Percentiles rank a stretch among this genome's conserved stretches.
Evolutionary conservation across 2,113 vertebrate genomes (phyloP).

Genomic region (Mustela lutreola): DNA sequence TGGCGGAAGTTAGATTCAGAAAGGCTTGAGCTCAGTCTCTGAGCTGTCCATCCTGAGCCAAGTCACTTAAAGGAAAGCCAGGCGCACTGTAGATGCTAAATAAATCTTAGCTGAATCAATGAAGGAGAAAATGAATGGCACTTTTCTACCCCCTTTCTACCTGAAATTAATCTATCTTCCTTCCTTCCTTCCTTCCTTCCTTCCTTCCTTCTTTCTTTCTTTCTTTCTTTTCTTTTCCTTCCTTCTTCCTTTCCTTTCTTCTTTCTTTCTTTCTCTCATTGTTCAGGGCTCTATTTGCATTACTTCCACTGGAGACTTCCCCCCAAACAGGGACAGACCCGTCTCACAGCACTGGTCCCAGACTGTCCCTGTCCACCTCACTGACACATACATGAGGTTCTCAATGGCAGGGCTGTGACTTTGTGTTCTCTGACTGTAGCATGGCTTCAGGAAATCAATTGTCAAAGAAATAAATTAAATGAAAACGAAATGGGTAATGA

Average conservation of each 20-base stretch:
- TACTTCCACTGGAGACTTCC: not conserved
- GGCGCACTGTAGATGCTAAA: not conserved
- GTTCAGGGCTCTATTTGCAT: not conserved
- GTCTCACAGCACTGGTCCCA: not conserved
- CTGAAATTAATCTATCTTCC: not conserved
- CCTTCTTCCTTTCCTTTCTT: no score
- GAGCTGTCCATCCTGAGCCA: not conserved
- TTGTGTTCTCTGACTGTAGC: not conserved
- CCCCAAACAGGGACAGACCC: not conserved
- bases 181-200: no score
- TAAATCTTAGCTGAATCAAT: not conserved
- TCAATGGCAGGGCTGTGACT: not conserved
- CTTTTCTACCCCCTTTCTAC: not conserved
- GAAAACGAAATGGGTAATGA: not conserved
- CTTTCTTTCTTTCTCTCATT: not conserved
- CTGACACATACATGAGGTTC: not conserved
- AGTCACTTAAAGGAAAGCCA: not conserved
- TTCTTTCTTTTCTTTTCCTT: no score
- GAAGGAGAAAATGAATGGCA: not conserved
- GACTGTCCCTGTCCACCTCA: not conserved
- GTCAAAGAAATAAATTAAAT: not conserved
- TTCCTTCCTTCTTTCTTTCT: no score
- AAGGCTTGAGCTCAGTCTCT: not conserved
- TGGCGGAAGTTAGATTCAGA: not conserved
- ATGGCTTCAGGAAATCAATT: not conserved